These are phyloP conservation scores for Dendrocincla fuliginosa DNA, from an alignment of 2,797 vertebrate species.

Conservation along the genomic window DNA sequence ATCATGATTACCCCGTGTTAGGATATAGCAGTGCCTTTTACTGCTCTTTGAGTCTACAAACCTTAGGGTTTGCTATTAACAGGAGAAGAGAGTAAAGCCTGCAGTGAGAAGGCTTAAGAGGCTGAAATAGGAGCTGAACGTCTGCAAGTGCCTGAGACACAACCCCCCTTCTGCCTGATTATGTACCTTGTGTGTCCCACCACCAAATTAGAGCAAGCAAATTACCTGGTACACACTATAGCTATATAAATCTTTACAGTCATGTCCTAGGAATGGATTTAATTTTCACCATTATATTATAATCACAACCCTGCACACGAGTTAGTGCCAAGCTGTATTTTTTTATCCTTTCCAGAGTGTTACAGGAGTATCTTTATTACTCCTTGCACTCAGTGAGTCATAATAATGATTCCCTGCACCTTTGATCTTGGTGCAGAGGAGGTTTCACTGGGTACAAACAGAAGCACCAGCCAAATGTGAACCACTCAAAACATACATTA, in stretches of 20 bases:
- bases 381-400: background rate
- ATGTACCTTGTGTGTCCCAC: fast-evolving
- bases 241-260: background rate
- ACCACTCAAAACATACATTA: constrained; percentile 1
- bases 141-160: background rate
- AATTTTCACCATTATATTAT: constrained; percentile 1
- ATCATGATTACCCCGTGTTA: fast-evolving
- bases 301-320: background rate
- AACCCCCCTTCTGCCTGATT: background rate
- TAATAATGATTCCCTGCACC: background rate
- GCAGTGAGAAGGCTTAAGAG: background rate
- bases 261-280: background rate
- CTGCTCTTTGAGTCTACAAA: background rate
- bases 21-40: background rate
- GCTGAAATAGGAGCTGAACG: background rate
- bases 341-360: background rate
- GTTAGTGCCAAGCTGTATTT: background rate
- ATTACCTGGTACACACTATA: background rate
- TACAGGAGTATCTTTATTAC: background rate
- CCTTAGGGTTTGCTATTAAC: background rate
- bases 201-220: background rate
- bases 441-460: background rate
- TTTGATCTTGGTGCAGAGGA: constrained; percentile 15
- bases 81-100: background rate
- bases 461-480: constrained; percentile 11